Conservation (phyloP, 2,113 vertebrate genomes). For the Probosciger aterrimus region DNA sequence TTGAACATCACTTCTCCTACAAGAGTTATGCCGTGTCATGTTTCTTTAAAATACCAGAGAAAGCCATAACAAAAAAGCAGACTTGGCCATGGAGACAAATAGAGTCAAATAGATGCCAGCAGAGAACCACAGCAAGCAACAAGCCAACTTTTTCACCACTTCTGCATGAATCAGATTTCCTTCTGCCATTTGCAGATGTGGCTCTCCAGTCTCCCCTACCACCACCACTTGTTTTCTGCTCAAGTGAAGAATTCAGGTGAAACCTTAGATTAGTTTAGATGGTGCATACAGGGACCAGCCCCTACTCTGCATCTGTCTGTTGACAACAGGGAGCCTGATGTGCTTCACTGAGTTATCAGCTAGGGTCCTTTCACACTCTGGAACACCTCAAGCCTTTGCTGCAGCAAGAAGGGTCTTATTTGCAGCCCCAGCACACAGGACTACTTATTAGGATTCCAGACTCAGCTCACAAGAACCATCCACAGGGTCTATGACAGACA, state of each 20-base stretch:
- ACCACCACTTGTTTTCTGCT: background rate
- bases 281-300: background rate
- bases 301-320: background rate
- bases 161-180: background rate
- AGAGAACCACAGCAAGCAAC: background rate
- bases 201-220: background rate
- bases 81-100: background rate
- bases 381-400: background rate
- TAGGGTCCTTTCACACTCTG: background rate
- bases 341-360: accelerated
- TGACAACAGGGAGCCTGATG: no score
- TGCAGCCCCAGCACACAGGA: background rate
- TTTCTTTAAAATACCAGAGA: background rate
- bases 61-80: background rate
- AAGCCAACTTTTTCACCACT: background rate
- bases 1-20: background rate
- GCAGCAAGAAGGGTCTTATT: background rate
- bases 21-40: background rate
- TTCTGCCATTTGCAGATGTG: accelerated
- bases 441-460: background rate
- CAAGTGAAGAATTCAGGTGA: background rate
- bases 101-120: background rate
- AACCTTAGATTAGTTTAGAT: background rate
- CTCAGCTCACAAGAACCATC: background rate
- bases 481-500: background rate